Conservation (phyloP, 23 tunicate species). For the Trididemnum miniatum region DNA sequence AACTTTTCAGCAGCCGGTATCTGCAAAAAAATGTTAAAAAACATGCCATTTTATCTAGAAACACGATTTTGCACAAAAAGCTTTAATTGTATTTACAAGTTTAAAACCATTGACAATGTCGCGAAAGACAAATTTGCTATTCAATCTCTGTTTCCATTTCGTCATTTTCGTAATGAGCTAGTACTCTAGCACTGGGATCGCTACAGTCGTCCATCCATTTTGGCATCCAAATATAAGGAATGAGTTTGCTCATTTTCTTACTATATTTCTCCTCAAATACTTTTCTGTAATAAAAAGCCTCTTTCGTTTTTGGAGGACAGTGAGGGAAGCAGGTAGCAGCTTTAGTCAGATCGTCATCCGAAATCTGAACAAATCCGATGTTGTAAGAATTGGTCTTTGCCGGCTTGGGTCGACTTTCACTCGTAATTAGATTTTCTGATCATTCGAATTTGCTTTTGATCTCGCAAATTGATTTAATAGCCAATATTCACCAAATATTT, state of each 20-base stretch:
- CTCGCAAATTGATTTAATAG: too few species aligned
- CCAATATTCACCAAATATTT: too few species aligned
- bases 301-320: conserved; percentile 51
- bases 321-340: conserved; percentile 39
- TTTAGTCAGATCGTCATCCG: conserved; percentile 35
- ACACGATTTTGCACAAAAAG: too few species aligned
- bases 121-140: not conserved
- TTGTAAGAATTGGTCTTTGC: too few species aligned
- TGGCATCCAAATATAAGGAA: conserved; percentile 73
- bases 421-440: too few species aligned
- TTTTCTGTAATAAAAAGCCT: conserved; percentile 49
- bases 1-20: too few species aligned
- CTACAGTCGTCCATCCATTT: conserved; percentile 39
- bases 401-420: too few species aligned
- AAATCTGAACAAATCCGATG: conserved; percentile 31
- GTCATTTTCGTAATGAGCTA: conserved; percentile 54
- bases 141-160: conserved; percentile 15
- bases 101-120: too few species aligned
- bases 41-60: too few species aligned
- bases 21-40: too few species aligned
- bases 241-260: conserved; percentile 18
- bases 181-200: conserved; percentile 73
- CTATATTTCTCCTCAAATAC: conserved; percentile 35
- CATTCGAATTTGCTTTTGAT: too few species aligned
- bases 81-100: too few species aligned